Percentiles rank a stretch among this genome's conserved stretches.
These are phyloP conservation scores for Catharus fuscescens DNA, from an alignment of 2,113 vertebrate species.

Conservation along the genomic window DNA sequence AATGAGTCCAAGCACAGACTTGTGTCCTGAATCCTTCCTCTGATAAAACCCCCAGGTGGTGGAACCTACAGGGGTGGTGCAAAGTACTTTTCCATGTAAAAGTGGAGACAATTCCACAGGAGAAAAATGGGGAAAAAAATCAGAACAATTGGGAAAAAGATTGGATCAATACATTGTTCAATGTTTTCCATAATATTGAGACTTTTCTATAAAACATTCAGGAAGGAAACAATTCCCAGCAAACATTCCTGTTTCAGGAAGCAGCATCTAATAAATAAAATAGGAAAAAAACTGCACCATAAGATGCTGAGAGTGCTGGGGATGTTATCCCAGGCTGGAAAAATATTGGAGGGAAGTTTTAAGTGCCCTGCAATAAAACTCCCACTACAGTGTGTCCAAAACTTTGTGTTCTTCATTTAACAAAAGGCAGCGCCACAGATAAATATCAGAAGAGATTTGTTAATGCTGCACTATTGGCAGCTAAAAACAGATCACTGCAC, in stretches of 20 bases:
- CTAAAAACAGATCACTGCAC: constrained; percentile 52
- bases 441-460: constrained; percentile 70
- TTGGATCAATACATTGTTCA: not conserved
- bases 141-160: not conserved
- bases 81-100: not conserved
- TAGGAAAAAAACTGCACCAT: not conserved
- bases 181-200: not conserved
- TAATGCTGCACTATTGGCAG: constrained; percentile 68
- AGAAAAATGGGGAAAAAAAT: not conserved
- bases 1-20: not conserved
- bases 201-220: not conserved
- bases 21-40: not conserved
- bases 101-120: not conserved
- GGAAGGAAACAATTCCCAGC: not conserved
- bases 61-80: not conserved
- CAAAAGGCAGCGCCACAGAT: constrained; percentile 58
- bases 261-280: not conserved
- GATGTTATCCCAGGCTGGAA: not conserved
- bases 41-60: not conserved
- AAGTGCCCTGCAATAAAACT: constrained; percentile 46
- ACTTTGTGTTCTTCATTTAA: constrained; percentile 56
- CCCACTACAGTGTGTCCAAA: constrained; percentile 18
- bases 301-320: not conserved
- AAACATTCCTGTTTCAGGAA: not conserved
- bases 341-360: constrained; percentile 20